A percentile compares a stretch with the other conserved stretches of the same genome.
These are phyloP conservation scores for Plumapathes pennacea DNA, from an alignment of 92 coral and sea anemone species.

Conservation along the genomic window DNA sequence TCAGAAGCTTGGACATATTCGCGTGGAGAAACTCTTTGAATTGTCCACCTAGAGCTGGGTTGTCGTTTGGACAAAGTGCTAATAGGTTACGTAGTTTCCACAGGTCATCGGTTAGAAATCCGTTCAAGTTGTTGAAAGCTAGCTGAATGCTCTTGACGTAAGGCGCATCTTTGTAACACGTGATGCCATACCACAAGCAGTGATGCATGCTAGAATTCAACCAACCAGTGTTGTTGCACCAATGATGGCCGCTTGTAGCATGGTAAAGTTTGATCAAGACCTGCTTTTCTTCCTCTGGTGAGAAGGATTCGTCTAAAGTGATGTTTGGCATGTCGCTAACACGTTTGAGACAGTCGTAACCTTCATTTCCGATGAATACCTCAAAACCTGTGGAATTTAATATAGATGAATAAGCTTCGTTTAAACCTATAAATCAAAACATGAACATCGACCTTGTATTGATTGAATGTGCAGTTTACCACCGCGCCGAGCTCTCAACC, in stretches of 20 bases:
- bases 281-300: constrained; percentile 38
- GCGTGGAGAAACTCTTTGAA: constrained; percentile 25
- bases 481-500: too few species aligned
- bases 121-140: constrained; percentile 36
- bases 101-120: constrained; percentile 27
- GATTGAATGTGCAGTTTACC: too few species aligned
- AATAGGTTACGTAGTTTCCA: constrained; percentile 56
- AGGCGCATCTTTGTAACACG: constrained; percentile 23
- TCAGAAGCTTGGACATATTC: constrained; percentile 47
- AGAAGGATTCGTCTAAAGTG: constrained; percentile 28
- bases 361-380: too few species aligned
- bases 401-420: too few species aligned
- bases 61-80: constrained; percentile 32
- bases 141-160: constrained; percentile 34
- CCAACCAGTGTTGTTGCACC: constrained; percentile 33
- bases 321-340: background rate
- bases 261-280: constrained; percentile 45
- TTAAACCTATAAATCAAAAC: too few species aligned
- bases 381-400: too few species aligned
- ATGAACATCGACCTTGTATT: too few species aligned
- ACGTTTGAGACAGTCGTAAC: constrained; percentile 3
- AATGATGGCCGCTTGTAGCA: constrained; percentile 30
- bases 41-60: constrained; percentile 14
- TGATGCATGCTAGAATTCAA: constrained; percentile 13
- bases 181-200: constrained; percentile 51